Evolutionary conservation across 2,888 invertebrate genomes (phyloP).

Genomic region (Acronicta psi): DNA sequence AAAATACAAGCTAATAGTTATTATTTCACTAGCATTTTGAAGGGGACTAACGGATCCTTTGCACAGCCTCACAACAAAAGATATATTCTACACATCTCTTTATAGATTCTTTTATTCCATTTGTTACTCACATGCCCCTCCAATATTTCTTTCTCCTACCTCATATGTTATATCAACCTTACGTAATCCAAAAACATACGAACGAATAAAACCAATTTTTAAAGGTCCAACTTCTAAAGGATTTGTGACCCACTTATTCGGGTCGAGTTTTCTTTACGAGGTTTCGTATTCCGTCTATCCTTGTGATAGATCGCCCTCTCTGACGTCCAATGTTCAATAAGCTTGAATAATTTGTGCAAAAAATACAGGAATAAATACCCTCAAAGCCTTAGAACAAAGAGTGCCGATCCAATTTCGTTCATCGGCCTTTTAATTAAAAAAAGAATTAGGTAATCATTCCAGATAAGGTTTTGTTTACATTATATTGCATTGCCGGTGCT

Average conservation of each 20-base stretch:
- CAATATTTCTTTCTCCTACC: constrained; percentile 19
- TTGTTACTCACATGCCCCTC: constrained; percentile 10
- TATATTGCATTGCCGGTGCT: constrained; percentile 11
- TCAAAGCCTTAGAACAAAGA: constrained; percentile 67
- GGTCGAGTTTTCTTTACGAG: constrained; percentile 71
- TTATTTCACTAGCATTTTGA: too few species aligned
- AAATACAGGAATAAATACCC: constrained; percentile 73
- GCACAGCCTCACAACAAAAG: background rate
- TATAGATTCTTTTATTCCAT: constrained; percentile 5
- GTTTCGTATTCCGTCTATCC: constrained; percentile 68
- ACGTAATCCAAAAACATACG: constrained; percentile 69
- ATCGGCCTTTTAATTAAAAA: constrained; percentile 72
- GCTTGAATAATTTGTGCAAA: constrained; percentile 80
- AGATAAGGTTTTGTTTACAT: constrained; percentile 58
- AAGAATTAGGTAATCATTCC: constrained; percentile 63
- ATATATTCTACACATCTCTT: constrained; percentile 1
- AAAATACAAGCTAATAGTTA: too few species aligned
- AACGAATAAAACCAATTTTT: constrained; percentile 77
- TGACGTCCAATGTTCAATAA: constrained; percentile 78
- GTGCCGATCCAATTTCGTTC: constrained; percentile 68
- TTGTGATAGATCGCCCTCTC: constrained; percentile 77
- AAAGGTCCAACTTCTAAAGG: constrained; percentile 73
- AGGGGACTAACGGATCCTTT: too few species aligned
- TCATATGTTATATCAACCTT: constrained; percentile 59
- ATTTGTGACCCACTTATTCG: constrained; percentile 75